Evolutionary conservation across 1,140 invertebrate species (phyloP), one percentile per base, ranked within the genome.

Genomic region (Pachypeltis micranthus): DNA sequence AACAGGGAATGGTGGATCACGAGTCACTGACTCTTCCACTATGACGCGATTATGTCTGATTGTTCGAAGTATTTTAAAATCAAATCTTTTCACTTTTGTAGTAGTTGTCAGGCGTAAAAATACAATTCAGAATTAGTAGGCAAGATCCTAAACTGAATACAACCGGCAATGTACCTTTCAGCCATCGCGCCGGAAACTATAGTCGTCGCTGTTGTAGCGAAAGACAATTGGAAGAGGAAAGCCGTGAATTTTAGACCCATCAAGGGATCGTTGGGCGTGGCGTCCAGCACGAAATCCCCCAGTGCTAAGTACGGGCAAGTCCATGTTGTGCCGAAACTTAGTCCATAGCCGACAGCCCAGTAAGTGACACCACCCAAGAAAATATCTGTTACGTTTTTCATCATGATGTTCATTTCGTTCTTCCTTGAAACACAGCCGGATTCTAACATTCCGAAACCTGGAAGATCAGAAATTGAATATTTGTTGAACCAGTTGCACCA

Each of bases 381-480:
- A 59, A 96, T 91, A 67, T 96, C 92, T 0, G 91, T 88, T 0
- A 93, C 84, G 70, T 96, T 96, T 74, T 94, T 95, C 87, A 95
- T 92, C 91, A 95, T 94, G n/a, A 95, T 94, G 70, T 95, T 94
- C 0, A 93, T 90, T 79, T 95, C 93, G 70, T 95, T 95, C 75
- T 95, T 96, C 27, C 91, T 80, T 0, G 90, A 92, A 0, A 95
- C 92, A 68, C 90, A 91, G 3, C 93, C 93, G 0, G 90, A 91
- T 73, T 96, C 92, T 59, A 96, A 72, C 81, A 96, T 87, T 3
- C 91, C 91, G 70, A 95, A 96, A 56, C 91, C 68, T 69, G 59
- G 47, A 16, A 51, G 3, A 51, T 10, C 12, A 51, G 19, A 21
- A 10, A 51, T 10, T 16, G 21, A 4, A 51, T 21, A 10, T 14